phyloP scores from a whole-genome alignment of 2,888 invertebrate genomes.

The Laspeyria flexula region DNA sequence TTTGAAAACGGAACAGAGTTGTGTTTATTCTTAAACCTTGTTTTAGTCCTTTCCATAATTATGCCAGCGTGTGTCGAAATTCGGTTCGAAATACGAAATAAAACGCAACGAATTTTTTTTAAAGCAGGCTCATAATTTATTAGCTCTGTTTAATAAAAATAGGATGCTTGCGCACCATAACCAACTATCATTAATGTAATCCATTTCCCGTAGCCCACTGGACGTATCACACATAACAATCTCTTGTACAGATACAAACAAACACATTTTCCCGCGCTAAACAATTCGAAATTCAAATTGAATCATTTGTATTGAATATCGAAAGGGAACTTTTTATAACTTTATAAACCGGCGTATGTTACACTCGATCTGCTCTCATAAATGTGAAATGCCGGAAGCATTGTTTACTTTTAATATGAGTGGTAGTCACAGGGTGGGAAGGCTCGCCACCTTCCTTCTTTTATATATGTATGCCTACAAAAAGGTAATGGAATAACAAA shows the following conservation, averaged over 20 bases:
- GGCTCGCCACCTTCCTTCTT: slow-evolving; percentile 44
- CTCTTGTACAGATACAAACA: background rate
- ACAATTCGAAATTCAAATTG: slow-evolving; percentile 27
- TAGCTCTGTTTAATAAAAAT: no score
- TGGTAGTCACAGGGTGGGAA: slow-evolving; percentile 33
- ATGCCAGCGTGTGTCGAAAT: no score
- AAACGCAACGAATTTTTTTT: no score
- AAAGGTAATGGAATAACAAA: slow-evolving; percentile 59
- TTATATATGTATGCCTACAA: slow-evolving; percentile 45
- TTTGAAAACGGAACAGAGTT: background rate
- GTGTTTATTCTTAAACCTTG: no score
- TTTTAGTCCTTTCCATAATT: no score
- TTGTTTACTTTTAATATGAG: slow-evolving; percentile 62
- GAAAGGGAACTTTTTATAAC: slow-evolving; percentile 32
- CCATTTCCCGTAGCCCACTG: no score
- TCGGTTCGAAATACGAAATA: no score
- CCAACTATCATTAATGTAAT: no score
- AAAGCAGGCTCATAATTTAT: no score
- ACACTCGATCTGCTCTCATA: slow-evolving; percentile 38
- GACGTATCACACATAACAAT: no score
- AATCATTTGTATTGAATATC: slow-evolving; percentile 34
- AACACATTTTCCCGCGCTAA: background rate
- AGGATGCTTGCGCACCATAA: no score
- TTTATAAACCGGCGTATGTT: slow-evolving; percentile 37
- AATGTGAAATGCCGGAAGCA: slow-evolving; percentile 48